Conservation (phyloP, 1,140 invertebrate genomes). For the Ruditapes philippinarum region DNA sequence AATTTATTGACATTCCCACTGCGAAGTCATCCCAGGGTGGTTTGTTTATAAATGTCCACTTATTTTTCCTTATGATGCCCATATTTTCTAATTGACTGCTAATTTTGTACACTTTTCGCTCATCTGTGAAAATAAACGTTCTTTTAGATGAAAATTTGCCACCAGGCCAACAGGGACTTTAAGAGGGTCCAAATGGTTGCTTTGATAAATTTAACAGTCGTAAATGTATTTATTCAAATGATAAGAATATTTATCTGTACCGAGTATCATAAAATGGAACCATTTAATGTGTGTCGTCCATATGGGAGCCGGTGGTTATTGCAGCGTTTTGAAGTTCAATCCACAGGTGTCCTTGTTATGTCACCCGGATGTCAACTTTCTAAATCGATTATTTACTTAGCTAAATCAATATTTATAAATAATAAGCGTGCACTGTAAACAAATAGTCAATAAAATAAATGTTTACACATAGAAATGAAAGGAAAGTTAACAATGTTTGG, state of each 20-base stretch:
- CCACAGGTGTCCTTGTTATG: neutral
- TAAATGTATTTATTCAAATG: neutral
- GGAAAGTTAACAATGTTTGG: no score
- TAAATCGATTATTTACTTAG: neutral
- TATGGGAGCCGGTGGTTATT: neutral
- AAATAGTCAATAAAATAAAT: no score
- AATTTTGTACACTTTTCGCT: neutral
- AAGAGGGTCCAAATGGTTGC: neutral
- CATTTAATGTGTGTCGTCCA: neutral
- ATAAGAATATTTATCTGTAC: neutral
- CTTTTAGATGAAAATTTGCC: neutral
- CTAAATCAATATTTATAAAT: neutral
- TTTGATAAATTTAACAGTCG: neutral
- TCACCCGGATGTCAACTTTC: neutral
- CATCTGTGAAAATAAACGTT: slow-evolving; percentile 4
- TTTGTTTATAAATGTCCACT: neutral
- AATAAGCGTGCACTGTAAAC: no score
- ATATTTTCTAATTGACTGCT: slow-evolving; percentile 7
- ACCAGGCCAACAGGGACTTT: neutral
- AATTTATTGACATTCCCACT: slow-evolving; percentile 21
- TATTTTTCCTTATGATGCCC: neutral
- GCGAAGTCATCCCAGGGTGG: neutral
- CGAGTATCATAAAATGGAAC: neutral
- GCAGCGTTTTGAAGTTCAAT: neutral
- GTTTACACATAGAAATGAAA: no score